phyloP scores from a whole-genome alignment of 64 coral and sea anemone species.

The Montipora foliosa region DNA sequence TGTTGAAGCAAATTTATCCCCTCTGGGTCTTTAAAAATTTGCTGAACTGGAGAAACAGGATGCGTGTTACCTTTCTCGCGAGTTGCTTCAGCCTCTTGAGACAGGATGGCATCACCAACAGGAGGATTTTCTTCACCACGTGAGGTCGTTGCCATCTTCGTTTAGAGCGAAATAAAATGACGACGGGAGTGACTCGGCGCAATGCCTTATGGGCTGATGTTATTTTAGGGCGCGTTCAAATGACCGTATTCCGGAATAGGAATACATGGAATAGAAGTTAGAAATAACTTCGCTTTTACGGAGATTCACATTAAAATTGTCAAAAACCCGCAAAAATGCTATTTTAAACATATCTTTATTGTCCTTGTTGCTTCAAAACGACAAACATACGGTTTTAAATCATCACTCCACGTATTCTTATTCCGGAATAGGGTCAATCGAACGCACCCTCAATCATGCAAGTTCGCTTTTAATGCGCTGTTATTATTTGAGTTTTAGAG shows the following conservation, averaged over 20 bases:
- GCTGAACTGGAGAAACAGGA: background rate
- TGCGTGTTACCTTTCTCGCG: background rate
- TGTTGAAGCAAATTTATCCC: background rate
- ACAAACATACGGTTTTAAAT: too few relatives aligned
- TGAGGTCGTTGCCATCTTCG: background rate
- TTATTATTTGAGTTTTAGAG: background rate
- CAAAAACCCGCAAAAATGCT: too few relatives aligned
- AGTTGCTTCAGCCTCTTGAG: background rate
- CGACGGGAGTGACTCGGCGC: background rate
- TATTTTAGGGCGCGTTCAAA: background rate
- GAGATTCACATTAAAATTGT: too few relatives aligned
- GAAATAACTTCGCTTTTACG: too few relatives aligned
- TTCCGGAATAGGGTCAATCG: too few relatives aligned
- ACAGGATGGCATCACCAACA: background rate
- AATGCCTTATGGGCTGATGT: background rate
- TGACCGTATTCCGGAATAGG: too few relatives aligned
- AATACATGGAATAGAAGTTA: too few relatives aligned
- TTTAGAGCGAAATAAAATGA: constrained; percentile 7
- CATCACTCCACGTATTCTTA: too few relatives aligned
- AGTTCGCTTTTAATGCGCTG: background rate
- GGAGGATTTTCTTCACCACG: background rate
- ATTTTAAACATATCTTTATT: too few relatives aligned
- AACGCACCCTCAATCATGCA: background rate
- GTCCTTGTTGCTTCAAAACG: too few relatives aligned
- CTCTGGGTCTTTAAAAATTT: constrained; percentile 12